A percentile compares a stretch with the other conserved stretches of the same genome.
Evolutionary conservation across 2,888 invertebrate species (phyloP).

Genomic region (Drosophila lutescens): DNA sequence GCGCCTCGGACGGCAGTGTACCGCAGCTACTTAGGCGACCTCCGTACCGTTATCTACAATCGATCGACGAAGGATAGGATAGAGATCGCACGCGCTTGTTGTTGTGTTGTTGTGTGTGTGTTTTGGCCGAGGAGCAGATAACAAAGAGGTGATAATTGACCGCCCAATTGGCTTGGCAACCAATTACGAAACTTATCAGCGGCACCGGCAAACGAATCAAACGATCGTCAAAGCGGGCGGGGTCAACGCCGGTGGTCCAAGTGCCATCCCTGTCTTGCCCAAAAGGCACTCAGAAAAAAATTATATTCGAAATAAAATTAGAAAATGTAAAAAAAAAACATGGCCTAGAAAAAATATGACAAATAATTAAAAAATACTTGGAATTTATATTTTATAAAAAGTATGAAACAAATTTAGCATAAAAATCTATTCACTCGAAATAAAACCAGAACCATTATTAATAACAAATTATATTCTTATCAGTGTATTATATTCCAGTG

Average conservation of each 20-base stretch:
- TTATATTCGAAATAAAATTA: no score
- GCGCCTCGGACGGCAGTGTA: slow-evolving; percentile 46
- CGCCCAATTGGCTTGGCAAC: slow-evolving; percentile 71
- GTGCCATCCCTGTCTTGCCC: neutral
- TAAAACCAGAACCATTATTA: neutral
- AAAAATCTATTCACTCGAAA: neutral
- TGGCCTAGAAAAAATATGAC: no score
- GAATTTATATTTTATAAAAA: neutral
- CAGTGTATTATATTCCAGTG: slow-evolving; percentile 4
- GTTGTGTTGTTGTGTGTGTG: slow-evolving; percentile 20
- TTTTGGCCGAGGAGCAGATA: slow-evolving; percentile 58
- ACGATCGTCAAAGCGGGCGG: slow-evolving; percentile 53
- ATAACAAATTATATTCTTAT: neutral
- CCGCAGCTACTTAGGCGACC: slow-evolving; percentile 17
- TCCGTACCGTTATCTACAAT: slow-evolving; percentile 55
- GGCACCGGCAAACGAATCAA: slow-evolving; percentile 57
- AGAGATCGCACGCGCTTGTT: slow-evolving; percentile 43
- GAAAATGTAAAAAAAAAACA: neutral
- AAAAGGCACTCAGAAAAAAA: slow-evolving; percentile 8
- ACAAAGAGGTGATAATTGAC: slow-evolving; percentile 81
- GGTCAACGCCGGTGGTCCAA: slow-evolving; percentile 60
- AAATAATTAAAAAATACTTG: no score
- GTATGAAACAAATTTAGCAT: neutral
- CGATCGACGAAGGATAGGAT: slow-evolving; percentile 39
- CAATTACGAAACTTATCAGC: slow-evolving; percentile 72